Evolutionary conservation across 1,140 invertebrate genomes (phyloP), one percentile per base, ranked within the genome.

Genomic region (Popillia japonica): DNA sequence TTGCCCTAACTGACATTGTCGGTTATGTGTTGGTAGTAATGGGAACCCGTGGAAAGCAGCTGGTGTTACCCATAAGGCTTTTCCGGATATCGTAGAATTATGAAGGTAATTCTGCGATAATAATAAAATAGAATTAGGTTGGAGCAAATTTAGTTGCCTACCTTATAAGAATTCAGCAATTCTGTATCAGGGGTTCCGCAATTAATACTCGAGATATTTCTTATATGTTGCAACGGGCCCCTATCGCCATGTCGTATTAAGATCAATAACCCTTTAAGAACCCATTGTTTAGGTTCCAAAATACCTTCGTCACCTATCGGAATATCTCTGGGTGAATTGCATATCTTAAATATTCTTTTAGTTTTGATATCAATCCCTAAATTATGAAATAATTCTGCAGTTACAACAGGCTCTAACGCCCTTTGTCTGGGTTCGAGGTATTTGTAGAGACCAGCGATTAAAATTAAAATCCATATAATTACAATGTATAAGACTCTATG

Each of bases 181-280:
- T 83, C 78, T 8, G 80, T 84, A 77, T 83, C 79, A 17, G 80
- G 84, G 6, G 88, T 88, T 14, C 92, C 91, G 87, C 96, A 98
- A 80, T 95, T 93, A 3, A 97, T 89, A 68, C 88, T 90, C 23
- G 93, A 91, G 59, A 94, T 91, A 80, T 94, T 93, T 79, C 91
- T 89, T 4, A 97, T 89, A 85, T 95, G 93, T 8, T 93, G 91
- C 68, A 98, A 88, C 1, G 96, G 94, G 6, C 95, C 95, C 61
- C 96, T 88, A 86, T 97, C 96, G 2, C 96, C 96, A 87, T 98
- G 96, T 40, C 96, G 88, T 6, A 96, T 92, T 8, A 97, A 87
- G 40, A 96, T 88, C 41, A 96, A 86, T 7, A 96, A 90, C 9
- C 95, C 94, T 86, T 93, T 93, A 14, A 98, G 83, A 41, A 92